phyloP scores from a whole-genome alignment of 2,113 vertebrate genomes.

The Odocoileus virginianus region DNA sequence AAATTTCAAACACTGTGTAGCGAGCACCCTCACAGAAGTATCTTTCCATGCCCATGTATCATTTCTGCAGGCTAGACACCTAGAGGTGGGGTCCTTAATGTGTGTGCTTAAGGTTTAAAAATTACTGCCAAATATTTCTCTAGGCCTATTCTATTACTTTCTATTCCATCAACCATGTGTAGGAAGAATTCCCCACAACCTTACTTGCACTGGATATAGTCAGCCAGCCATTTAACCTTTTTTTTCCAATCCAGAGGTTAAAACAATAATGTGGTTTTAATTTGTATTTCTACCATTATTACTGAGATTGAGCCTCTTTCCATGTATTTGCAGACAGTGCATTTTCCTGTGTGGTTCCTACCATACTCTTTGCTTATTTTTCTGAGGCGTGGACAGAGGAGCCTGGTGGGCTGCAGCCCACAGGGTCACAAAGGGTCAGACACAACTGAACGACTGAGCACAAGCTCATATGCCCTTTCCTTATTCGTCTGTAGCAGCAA shows the following conservation, averaged over 20 bases:
- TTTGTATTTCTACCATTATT: not conserved
- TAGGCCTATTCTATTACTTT: not conserved
- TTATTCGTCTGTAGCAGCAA: not conserved
- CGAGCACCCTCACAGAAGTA: not conserved
- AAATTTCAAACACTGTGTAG: not conserved
- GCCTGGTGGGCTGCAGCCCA: not conserved
- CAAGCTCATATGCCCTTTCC: not conserved
- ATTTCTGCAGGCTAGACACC: not conserved
- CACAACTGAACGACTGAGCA: rapidly evolving
- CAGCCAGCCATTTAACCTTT: not conserved
- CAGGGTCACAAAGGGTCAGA: not conserved
- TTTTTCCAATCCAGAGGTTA: not conserved
- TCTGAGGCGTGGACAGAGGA: not conserved
- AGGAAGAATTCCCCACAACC: not conserved
- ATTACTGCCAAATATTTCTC: not conserved
- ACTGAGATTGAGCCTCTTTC: not conserved
- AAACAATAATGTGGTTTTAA: not conserved
- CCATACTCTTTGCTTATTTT: not conserved
- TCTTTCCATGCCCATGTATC: not conserved
- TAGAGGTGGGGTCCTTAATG: not conserved
- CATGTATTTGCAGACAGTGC: not conserved
- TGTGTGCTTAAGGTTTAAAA: not conserved
- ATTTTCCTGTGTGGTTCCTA: not conserved
- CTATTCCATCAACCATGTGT: not conserved
- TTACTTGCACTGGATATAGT: not conserved